Base-by-base conservation (phyloP, 2,888 invertebrate species). In the Pinctada fucata region DNA sequence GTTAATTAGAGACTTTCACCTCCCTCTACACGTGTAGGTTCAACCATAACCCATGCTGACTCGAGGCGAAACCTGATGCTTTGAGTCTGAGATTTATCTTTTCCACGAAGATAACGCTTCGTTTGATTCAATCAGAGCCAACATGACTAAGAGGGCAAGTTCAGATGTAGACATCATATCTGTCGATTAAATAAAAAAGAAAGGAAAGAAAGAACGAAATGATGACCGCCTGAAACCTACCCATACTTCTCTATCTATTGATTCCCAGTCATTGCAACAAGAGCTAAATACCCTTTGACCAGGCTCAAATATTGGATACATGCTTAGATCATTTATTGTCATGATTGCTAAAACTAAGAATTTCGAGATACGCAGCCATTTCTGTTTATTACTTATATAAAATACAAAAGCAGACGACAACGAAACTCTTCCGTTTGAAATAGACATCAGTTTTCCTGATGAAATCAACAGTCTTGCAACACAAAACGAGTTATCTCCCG, bases 251-350 rank as follows among this genome's bases (percentile, higher is more conserved):
- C 68, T 76, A 72, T 79, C 72, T 72, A 79, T 65, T 52, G 73
- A 49, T 49, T 79, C 79, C 79, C 79, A 79, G 74, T 79, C 79
- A 79, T 76, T 76, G 48, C 47, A 64, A 51, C 65, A 76, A 10
- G 69, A 72, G 52, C 64, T 73, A 74, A 79, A 79, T 66, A 79
- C 67, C 66, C 65, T 79, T 70, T 79, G 79, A 68, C 76, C 76
- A 51, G 69, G 68, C 72, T 79, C 79, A 79, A 79, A 79, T 50
- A 79, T 69, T 74, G 79, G 79, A 76, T 79, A 79, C 79, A 79
- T 79, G 72, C 52, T 70, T 2, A 51, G 58, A 70, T 69, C 68
- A 52, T 68, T 67, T 75, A 31, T 31, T 31, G 31, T 31, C 31
- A 31, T 31, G 31, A 31, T 31, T 31, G 31, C 31, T 31, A 31